phyloP scores from a whole-genome alignment of 1,140 invertebrate species.

The Wiebesia pumilae region DNA sequence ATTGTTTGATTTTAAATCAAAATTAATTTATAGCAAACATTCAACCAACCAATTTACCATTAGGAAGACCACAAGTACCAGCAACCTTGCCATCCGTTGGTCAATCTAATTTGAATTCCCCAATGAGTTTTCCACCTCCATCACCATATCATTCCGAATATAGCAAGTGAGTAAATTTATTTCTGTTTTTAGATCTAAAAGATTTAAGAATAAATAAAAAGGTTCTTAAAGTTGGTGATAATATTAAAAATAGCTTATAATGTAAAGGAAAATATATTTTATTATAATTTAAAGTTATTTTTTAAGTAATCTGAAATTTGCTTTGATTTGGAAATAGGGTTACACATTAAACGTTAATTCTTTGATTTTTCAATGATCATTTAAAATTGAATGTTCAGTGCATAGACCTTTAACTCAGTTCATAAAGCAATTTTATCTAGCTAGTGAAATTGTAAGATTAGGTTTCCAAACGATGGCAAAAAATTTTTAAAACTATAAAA shows the following conservation, averaged over 20 bases:
- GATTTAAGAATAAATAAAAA: too few species aligned
- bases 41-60: conserved; percentile 63
- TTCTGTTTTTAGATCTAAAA: too few species aligned
- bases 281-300: too few species aligned
- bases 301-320: too few species aligned
- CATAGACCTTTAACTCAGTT: too few species aligned
- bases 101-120: conserved; percentile 78
- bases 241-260: too few species aligned
- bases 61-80: conserved; percentile 71
- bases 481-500: neutral
- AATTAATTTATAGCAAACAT: conserved; percentile 54
- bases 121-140: conserved; percentile 81
- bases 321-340: too few species aligned
- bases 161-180: conserved; percentile 80
- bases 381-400: too few species aligned
- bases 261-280: neutral
- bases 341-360: neutral
- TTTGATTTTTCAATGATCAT: conserved; percentile 3
- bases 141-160: conserved; percentile 90
- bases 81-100: conserved; percentile 73
- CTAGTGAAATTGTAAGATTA: neutral
- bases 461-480: neutral
- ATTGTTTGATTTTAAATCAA: neutral
- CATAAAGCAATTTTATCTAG: neutral
- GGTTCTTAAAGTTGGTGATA: too few species aligned